Base-by-base conservation (phyloP, 2,888 invertebrate species). In the Apodemia zela region DNA sequence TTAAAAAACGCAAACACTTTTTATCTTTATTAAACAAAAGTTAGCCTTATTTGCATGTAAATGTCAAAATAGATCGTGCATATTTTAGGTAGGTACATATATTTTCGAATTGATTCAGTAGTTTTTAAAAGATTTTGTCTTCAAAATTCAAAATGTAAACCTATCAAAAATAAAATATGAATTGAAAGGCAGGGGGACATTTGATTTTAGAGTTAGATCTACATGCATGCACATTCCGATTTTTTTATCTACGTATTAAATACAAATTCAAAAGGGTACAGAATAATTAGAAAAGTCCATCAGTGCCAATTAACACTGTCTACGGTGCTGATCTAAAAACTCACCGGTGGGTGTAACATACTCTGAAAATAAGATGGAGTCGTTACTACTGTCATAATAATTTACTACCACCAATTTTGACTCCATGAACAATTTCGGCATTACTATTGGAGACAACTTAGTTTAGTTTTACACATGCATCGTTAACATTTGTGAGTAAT, bases 331-430 rank as follows among this genome's bases (percentile, higher is more conserved):
- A 67, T 78, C 87, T 88, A 87, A 67, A 71, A 81, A 92, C 92
- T 92, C 91, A 92, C 92, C 92, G 74, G 92, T 92, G 85, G 92
- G 85, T 84, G 92, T 89, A 81, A 92, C 84, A 90, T 85, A 88
- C 80, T 92, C 92, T 92, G 92, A 92, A 92, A 92, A 89, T 82
- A 90, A 89, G 82, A 87, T 89, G 91, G 90, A 91, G 90, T 78
- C 90, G 76, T 91, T 91, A 91, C 91, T 90, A 89, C 85, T 82
- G 77, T 77, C 71, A 72, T 73, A 70, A 68, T 63, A 68, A 25
- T 54, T 25, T 72, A 73, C 87, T 87, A 88, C 77, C 69, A 74
- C 89, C 89, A 89, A 90, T 89, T 78, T 72, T 80, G 91, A 91
- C 91, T 91, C 91, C 91, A 86, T 82, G 65, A 71, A 75, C 67